phyloP scores from a whole-genome alignment of 2,113 vertebrate species.

The Eulemur rufifrons region DNA sequence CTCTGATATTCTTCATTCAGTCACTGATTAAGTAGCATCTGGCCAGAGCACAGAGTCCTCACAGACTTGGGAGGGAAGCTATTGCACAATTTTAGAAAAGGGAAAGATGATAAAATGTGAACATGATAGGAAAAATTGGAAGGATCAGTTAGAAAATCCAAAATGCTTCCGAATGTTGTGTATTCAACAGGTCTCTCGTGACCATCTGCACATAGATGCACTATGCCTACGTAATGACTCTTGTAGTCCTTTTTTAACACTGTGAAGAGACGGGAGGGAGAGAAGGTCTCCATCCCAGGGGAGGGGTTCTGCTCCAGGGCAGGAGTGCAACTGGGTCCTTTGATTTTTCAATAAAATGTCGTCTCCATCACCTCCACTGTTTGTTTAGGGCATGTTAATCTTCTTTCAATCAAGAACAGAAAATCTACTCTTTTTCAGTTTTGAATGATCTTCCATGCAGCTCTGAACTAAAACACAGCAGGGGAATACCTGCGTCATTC shows the following conservation, averaged over 20 bases:
- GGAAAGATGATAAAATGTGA: not conserved
- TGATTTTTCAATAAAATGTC: constrained; percentile 25
- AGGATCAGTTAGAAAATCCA: not conserved
- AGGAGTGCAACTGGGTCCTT: not conserved
- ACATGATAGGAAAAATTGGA: not conserved
- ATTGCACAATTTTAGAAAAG: constrained; percentile 2
- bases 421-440: not conserved
- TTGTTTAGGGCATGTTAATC: not conserved
- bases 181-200: not conserved
- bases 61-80: not conserved
- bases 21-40: not conserved
- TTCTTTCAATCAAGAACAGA: constrained; percentile 2
- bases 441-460: not conserved
- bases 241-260: not conserved
- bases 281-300: too few species aligned
- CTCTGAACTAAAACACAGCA: not conserved
- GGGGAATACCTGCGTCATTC: not conserved
- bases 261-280: not conserved
- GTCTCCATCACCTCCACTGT: not conserved
- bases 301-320: not conserved
- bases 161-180: not conserved
- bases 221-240: not conserved
- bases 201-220: not conserved
- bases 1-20: not conserved
- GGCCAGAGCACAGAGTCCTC: not conserved